phyloP scores from a whole-genome alignment of 1,140 invertebrate species.

The Anoplophora glabripennis region DNA sequence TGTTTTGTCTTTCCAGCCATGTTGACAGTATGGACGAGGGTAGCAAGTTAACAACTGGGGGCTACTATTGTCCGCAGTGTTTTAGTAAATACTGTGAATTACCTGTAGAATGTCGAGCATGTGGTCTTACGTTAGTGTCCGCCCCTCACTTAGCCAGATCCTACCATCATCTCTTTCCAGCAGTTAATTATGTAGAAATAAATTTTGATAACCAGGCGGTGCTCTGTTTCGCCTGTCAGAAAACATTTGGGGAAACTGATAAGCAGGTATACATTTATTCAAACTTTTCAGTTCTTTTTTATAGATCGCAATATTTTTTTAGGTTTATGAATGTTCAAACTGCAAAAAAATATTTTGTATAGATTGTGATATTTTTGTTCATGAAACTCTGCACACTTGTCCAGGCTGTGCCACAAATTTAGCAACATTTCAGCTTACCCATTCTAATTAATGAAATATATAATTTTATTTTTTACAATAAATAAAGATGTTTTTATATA shows the following conservation, averaged over 20 bases:
- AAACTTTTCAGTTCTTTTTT: no score
- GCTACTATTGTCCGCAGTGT: slow-evolving; percentile 96
- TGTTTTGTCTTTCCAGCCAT: slow-evolving; percentile 74
- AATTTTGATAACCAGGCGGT: slow-evolving; percentile 53
- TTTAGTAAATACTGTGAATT: slow-evolving; percentile 96
- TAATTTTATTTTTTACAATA: no score
- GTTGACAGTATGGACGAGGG: slow-evolving; percentile 70
- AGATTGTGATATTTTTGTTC: slow-evolving; percentile 94
- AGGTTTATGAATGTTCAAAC: slow-evolving; percentile 76
- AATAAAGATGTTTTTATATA: no score
- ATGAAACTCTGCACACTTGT: slow-evolving; percentile 90
- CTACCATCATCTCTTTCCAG: slow-evolving; percentile 95
- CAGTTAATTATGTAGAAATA: slow-evolving; percentile 78
- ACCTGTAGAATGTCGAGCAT: slow-evolving; percentile 93
- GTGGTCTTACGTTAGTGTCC: slow-evolving; percentile 94
- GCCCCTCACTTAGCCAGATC: slow-evolving; percentile 95
- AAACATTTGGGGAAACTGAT: slow-evolving; percentile 62
- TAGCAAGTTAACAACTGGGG: slow-evolving; percentile 65
- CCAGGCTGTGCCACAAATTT: slow-evolving; percentile 81
- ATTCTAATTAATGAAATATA: slow-evolving; percentile 8
- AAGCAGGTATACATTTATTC: slow-evolving; percentile 61
- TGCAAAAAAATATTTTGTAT: slow-evolving; percentile 84
- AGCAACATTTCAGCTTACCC: slow-evolving; percentile 51
- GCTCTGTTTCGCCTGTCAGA: slow-evolving; percentile 72
- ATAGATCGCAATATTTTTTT: slow-evolving; percentile 39